Evolutionary conservation across 2,888 invertebrate species (phyloP), one percentile per base, ranked within the genome.

Genomic region (Noctua comes): DNA sequence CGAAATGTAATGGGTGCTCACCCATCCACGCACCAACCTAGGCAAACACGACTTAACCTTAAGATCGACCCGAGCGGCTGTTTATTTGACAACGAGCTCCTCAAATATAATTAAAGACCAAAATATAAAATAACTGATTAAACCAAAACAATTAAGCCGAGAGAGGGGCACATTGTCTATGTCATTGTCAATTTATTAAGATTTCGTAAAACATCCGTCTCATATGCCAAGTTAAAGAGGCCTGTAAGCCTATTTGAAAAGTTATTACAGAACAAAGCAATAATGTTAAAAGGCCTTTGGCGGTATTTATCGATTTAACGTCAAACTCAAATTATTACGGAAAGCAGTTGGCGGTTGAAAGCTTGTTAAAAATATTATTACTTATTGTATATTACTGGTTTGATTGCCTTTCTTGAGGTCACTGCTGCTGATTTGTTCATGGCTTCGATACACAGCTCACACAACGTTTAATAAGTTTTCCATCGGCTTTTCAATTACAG

Each of bases 181-280:
- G 18, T 36, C n/a, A 46, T 18, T 81, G 24, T 68, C 51, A 80
- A 72, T 73, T 70, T 66, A 27, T 66, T 57, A 64, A 62, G 54
- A 70, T 73, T 69, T 73, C 51, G 7, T 70, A 7, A 73, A 69
- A 65, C 48, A 59, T 74, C 27, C 36, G 31, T 62, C 36, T 72
- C 57, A 54, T 65, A 72, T 80, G 66, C 31, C 66, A 73, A 73
- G 65, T 57, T 36, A 64, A 68, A 71, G 64, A 43, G n/a, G n/a
- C 31, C n/a, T 64, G 13, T 77, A 76, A 83, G 70, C 73, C 46
- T 82, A 77, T 83, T 76, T 54, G 40, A 69, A 80, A 77, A 76
- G 57, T 76, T 85, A 74, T 79, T 72, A 84, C 40, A n/a, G n/a
- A 76, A 83, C 84, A 79, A 81, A 79, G 77, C 73, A 87, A 77